Percentiles rank a stretch among this genome's conserved stretches.
phyloP scores from a whole-genome alignment of 2,113 vertebrate species.

The Pseudopodoces humilis region DNA sequence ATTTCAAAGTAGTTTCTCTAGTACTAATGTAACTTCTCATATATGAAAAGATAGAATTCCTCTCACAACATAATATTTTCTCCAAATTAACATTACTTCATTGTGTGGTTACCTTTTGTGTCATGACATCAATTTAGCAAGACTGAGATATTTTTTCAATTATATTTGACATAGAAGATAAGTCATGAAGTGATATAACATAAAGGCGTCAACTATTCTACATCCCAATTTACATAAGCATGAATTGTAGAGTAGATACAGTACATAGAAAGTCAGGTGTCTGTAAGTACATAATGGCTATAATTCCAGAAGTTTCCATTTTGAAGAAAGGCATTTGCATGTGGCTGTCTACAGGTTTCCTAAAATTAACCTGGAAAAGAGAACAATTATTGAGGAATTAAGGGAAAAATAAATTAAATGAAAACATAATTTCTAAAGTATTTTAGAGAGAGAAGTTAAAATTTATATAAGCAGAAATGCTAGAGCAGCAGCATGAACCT shows the following conservation, averaged over 20 bases:
- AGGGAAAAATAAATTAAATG: neutral
- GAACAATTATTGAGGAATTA: neutral
- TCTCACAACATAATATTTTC: neutral
- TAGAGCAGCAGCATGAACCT: neutral
- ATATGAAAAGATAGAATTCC: neutral
- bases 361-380: neutral
- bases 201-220: neutral
- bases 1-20: neutral
- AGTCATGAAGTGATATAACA: neutral
- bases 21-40: neutral
- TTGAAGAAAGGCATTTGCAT: neutral
- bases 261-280: neutral
- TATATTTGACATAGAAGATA: neutral
- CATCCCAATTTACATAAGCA: neutral
- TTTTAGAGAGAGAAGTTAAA: neutral
- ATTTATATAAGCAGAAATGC: neutral
- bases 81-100: neutral
- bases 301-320: neutral
- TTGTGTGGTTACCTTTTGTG: neutral
- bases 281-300: neutral
- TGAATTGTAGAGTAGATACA: neutral
- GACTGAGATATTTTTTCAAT: neutral
- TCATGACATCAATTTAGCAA: neutral
- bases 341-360: neutral
- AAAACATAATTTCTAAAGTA: neutral